A percentile compares a stretch with the other conserved stretches of the same genome.
These are phyloP conservation scores for Muscicapa comitata DNA, from an alignment of 2,797 vertebrate species.

Conservation along the genomic window DNA sequence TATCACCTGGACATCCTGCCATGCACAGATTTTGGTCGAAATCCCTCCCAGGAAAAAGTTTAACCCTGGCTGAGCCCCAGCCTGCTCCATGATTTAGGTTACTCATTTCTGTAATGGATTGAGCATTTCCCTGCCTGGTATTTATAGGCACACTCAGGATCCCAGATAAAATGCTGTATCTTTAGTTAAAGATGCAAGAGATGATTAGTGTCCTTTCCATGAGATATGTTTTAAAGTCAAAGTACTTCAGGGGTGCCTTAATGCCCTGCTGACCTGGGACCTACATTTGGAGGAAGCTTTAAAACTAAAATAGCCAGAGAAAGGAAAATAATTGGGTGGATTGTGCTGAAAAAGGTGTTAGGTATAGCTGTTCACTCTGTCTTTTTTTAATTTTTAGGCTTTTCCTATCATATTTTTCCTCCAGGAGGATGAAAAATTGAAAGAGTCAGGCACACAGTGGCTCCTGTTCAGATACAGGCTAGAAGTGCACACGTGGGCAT, in stretches of 20 bases:
- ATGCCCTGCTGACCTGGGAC: constrained; percentile 25
- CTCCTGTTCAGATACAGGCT: background rate
- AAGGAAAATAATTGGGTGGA: constrained; percentile 20
- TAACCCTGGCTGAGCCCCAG: background rate
- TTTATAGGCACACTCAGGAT: constrained; percentile 39
- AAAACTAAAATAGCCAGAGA: constrained; percentile 5
- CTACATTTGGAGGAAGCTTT: constrained; percentile 19
- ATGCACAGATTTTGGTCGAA: background rate
- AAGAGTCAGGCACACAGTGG: background rate
- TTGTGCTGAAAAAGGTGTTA: constrained; percentile 24
- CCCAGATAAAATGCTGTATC: constrained; percentile 3
- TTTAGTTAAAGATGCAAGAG: background rate
- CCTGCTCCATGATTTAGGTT: constrained; percentile 4
- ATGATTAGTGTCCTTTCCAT: constrained; percentile 4
- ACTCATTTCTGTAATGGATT: background rate
- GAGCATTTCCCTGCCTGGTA: background rate
- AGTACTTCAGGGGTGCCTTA: background rate
- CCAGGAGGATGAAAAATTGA: constrained; percentile 46
- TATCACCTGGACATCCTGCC: background rate
- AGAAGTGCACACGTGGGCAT: background rate
- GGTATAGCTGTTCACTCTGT: background rate
- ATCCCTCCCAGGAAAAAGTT: background rate
- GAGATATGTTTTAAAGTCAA: background rate
- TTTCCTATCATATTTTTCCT: constrained; percentile 27
- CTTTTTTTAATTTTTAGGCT: constrained; percentile 52